Evolutionary conservation across 2,113 vertebrate species (phyloP), one percentile per base, ranked within the genome.

Genomic region (Scomber japonicus): DNA sequence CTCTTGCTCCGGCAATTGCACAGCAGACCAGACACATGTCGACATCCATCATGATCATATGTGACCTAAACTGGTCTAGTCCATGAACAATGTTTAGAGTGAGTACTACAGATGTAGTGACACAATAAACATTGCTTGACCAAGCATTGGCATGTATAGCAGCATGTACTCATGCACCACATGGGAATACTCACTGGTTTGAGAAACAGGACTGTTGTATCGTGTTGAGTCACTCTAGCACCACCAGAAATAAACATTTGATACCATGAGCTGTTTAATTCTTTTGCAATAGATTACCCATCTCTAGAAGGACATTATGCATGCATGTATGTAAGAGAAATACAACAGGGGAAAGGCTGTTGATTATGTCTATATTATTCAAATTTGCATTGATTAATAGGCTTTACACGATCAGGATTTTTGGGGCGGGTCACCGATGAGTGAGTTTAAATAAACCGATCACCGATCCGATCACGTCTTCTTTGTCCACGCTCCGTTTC

Each of bases 31-130:
- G 70, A 90, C 69, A 87, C 62, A 66, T 91, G 82, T 91, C 86
- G n/a, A 66, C 87, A 77, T 83, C 78, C 65, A 82, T 92, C 83
- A 89, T 11, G 21, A 72, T 82, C 81, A 88, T 13, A 49, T 44
- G 56, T 82, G 89, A 88, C 72, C 80, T 68, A 17, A 79, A 61
- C 82, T 51, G 75, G 50, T 75, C 71, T 11, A 11, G 31, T 83
- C 56, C 62, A 45, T 63, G 75, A 84, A 55, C 79, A 49, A 14
- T 75, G 75, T 56, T 75, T 70, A 46, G 53, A 63, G 61, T 40
- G 24, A 73, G 66, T 2, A 2, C 16, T 50, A 60, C 71, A 71
- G 49, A 59, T 21, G 60, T 65, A 71, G 67, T 56, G 61, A 82
- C 81, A 45, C 51, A 49, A 21, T 66, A 35, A 55, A 78, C 64